Conservation (phyloP, 2,888 invertebrate genomes). For the Andrena bucephala region DNA sequence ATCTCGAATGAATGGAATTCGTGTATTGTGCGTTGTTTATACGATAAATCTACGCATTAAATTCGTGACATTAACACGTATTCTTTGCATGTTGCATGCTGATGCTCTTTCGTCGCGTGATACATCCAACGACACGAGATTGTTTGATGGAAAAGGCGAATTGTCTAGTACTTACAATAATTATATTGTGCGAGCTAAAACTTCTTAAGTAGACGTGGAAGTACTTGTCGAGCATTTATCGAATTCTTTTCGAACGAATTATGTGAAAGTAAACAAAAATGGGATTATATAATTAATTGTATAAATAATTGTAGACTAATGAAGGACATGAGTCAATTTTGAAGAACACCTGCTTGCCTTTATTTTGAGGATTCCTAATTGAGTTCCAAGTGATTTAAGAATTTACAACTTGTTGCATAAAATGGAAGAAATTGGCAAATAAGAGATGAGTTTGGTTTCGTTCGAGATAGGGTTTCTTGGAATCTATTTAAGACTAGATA, state of each 20-base stretch:
- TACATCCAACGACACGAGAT: neutral
- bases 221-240: too few relatives aligned
- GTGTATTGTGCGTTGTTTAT: constrained; percentile 4
- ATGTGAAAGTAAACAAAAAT: too few relatives aligned
- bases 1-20: constrained; percentile 47
- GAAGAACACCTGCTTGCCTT: neutral
- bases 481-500: too few relatives aligned
- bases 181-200: neutral
- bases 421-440: too few relatives aligned
- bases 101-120: neutral
- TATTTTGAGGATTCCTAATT: neutral
- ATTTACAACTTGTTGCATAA: too few relatives aligned
- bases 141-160: neutral
- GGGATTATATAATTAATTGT: too few relatives aligned
- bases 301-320: too few relatives aligned
- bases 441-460: too few relatives aligned
- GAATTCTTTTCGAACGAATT: too few relatives aligned
- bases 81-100: neutral
- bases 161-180: neutral
- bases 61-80: constrained; percentile 6
- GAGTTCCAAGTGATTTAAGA: too few relatives aligned
- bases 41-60: constrained; percentile 5
- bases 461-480: too few relatives aligned
- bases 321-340: too few relatives aligned
- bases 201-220: neutral